These are phyloP conservation scores for Nemurella pictetii DNA, from an alignment of 2,888 invertebrate species.

Conservation along the genomic window DNA sequence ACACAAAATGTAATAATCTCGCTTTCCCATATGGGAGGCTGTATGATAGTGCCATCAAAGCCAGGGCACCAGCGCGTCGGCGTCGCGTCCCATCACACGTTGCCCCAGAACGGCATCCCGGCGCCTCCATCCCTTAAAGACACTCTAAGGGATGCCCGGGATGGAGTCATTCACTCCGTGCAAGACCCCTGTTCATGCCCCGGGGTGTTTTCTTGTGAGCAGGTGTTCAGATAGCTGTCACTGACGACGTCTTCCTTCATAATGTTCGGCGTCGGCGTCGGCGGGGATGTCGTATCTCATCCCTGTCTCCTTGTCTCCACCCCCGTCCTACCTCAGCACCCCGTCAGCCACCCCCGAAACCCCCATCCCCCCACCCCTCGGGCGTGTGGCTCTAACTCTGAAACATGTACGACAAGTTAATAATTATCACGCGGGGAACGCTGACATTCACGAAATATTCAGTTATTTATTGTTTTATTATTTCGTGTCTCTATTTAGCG, in stretches of 20 bases:
- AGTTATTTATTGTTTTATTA: neutral
- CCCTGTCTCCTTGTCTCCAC: neutral
- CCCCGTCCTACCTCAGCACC: neutral
- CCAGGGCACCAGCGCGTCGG: no score
- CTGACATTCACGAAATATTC: neutral
- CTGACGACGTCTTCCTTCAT: neutral
- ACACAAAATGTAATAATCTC: no score
- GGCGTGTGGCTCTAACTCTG: neutral
- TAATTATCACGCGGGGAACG: neutral
- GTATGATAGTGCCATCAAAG: no score
- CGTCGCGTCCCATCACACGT: no score
- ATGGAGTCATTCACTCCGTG: neutral
- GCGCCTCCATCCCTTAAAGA: neutral
- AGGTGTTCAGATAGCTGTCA: neutral
- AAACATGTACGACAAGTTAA: conserved; percentile 1
- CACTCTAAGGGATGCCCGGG: neutral
- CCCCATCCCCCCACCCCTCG: neutral
- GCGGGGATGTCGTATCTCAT: neutral
- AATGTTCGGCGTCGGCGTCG: neutral
- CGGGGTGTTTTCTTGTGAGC: neutral
- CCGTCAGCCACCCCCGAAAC: neutral
- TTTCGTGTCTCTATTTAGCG: neutral
- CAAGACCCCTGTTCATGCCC: neutral
- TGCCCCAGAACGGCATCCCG: no score
- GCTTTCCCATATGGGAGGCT: no score